Conservation (phyloP, 2,888 invertebrate genomes). For the Clepsis dumicolana region DNA sequence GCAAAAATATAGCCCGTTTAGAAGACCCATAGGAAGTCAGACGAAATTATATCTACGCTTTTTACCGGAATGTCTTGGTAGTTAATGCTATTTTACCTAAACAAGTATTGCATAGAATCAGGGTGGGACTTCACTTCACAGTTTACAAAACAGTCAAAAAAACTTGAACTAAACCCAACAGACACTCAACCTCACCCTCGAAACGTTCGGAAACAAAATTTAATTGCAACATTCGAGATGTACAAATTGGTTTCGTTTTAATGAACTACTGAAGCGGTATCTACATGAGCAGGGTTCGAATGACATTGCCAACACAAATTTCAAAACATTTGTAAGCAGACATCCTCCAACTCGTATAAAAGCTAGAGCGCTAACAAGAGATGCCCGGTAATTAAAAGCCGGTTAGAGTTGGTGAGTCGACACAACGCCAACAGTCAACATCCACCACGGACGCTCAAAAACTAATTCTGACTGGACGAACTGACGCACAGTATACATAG, state of each 20-base stretch:
- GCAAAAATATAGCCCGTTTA: no score
- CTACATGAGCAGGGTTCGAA: neutral
- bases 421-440: constrained; percentile 68
- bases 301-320: constrained; percentile 19
- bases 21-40: no score
- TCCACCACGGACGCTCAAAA: constrained; percentile 69
- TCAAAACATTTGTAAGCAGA: constrained; percentile 37
- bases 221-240: constrained; percentile 28
- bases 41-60: no score
- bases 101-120: no score
- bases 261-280: constrained; percentile 16
- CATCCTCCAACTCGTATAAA: constrained; percentile 30
- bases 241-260: constrained; percentile 29
- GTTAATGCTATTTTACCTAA: no score
- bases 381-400: constrained; percentile 74
- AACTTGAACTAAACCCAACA: neutral
- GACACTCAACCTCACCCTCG: neutral
- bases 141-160: no score
- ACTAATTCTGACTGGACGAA: constrained; percentile 68
- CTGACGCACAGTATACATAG: constrained; percentile 26
- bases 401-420: constrained; percentile 68
- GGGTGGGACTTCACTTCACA: no score
- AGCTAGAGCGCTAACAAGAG: constrained; percentile 51
- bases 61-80: no score
- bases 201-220: constrained; percentile 20